Base-by-base conservation (phyloP, 2,113 vertebrate species). In the Vulpes ferrilata region DNA sequence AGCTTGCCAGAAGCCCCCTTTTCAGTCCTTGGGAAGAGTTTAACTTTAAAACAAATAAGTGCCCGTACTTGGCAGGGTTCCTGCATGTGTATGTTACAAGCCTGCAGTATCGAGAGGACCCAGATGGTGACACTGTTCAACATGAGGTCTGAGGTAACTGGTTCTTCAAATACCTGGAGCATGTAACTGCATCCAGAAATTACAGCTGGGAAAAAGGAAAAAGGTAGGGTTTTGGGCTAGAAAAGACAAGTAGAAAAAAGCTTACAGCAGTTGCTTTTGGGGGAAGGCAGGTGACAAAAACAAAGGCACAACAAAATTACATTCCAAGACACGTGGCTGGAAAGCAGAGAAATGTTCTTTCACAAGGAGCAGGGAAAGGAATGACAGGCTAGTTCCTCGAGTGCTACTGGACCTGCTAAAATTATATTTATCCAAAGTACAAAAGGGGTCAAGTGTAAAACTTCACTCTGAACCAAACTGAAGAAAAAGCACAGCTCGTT, bases 111-210 rank as follows among this genome's bases (percentile, higher is more conserved):
- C 97, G 95, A 98, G 98, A 98, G 98, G 98, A 97, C 98, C 99
- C 98, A 98, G 98, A 98, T 97, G 98, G 98, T 98, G 99, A 99
- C 98, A 98, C 98, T 98, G 98, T 99, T 99, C 98, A 98, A 99
- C 98, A 97, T 97, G 98, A 99, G 98, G 97, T 99, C 99, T 99
- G 99, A 99, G 99, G 99, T 99, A 99, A 99, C 97, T 99, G 98
- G 99, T 99, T 99, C 98, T 99, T 99, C 99, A 98, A 99, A 98
- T 98, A 99, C 98, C 99, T 99, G 99, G 99, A 99, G 98, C 98
- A 98, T 98, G 98, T 96, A 64, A 98, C 97, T 98, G 98, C 97
- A 98, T 98, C 99, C 99, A 99, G 99, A 98, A 98, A 97, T 98
- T 91, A 98, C 93, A 98, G 97, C 98, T 98, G 98, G 98, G 98